Conservation (phyloP, 2,797 vertebrate species). For the Argentina silus region DNA sequence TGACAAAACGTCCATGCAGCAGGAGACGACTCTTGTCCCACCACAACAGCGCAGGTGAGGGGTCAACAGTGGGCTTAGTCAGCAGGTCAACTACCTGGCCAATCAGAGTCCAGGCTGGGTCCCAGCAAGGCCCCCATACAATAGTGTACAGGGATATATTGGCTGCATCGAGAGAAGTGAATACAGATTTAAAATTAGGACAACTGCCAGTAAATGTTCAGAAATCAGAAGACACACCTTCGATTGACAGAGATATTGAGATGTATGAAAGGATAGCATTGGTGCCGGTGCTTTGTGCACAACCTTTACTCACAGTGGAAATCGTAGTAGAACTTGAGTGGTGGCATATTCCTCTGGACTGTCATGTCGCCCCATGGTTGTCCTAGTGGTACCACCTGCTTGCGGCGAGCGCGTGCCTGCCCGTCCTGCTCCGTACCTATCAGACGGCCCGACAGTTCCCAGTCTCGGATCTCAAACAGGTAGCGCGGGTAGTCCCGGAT, state of each 20-base stretch:
- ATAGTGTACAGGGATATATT: conserved; percentile 94
- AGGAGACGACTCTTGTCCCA: conserved; percentile 98
- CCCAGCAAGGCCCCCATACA: conserved; percentile 99
- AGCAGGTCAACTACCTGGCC: conserved; percentile 95
- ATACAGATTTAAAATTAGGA: background rate
- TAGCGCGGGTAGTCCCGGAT: conserved; percentile 97
- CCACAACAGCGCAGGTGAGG: conserved; percentile 91
- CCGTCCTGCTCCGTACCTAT: conserved; percentile 92
- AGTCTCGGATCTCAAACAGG: conserved; percentile 96
- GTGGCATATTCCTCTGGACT: conserved; percentile 93
- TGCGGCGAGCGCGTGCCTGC: conserved; percentile 85
- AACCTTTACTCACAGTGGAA: conserved; percentile 87
- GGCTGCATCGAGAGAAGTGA: conserved; percentile 69
- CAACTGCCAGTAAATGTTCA: background rate
- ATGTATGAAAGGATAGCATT: background rate
- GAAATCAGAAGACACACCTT: background rate
- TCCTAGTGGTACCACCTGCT: conserved; percentile 84
- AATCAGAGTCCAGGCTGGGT: conserved; percentile 96
- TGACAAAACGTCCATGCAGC: conserved; percentile 90
- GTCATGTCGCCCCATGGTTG: conserved; percentile 89
- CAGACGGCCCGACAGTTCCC: conserved; percentile 89
- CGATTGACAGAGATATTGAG: background rate
- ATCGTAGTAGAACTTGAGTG: conserved; percentile 96
- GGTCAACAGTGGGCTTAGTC: conserved; percentile 92
- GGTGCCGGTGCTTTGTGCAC: background rate